A percentile compares a stretch with the other conserved stretches of the same genome.
Conservation (phyloP, 2,113 vertebrate genomes). For the Salvelinus fontinalis region DNA sequence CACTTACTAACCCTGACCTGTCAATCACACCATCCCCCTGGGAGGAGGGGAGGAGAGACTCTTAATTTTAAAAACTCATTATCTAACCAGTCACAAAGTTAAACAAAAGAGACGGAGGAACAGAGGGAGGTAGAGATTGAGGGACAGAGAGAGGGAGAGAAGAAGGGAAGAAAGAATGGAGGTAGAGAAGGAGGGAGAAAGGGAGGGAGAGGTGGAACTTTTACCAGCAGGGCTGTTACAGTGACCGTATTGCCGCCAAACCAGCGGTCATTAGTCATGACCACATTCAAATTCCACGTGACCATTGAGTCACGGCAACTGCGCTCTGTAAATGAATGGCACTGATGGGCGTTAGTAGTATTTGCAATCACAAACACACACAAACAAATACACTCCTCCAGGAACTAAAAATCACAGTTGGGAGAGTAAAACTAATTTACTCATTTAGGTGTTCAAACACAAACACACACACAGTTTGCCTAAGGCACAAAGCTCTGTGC, state of each 20-base stretch:
- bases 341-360: too few species aligned
- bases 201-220: too few species aligned
- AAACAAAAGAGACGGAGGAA: background rate
- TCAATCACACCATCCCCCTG: conserved; percentile 60
- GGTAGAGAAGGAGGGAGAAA: too few species aligned
- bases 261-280: too few species aligned
- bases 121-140: background rate
- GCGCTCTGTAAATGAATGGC: too few species aligned
- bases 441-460: background rate
- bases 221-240: too few species aligned
- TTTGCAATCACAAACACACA: background rate
- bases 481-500: conserved; percentile 37
- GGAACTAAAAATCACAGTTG: background rate
- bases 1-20: conserved; percentile 77
- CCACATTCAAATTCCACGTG: too few species aligned
- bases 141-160: background rate
- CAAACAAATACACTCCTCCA: background rate
- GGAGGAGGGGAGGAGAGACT: conserved; percentile 2
- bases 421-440: background rate
- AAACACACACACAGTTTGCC: background rate
- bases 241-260: too few species aligned
- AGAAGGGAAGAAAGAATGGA: too few species aligned
- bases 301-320: too few species aligned
- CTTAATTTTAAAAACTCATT: too few species aligned
- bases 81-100: too few species aligned